Evolutionary conservation across 2,888 invertebrate species (phyloP).

Genomic region (Troides oblongomaculatus): DNA sequence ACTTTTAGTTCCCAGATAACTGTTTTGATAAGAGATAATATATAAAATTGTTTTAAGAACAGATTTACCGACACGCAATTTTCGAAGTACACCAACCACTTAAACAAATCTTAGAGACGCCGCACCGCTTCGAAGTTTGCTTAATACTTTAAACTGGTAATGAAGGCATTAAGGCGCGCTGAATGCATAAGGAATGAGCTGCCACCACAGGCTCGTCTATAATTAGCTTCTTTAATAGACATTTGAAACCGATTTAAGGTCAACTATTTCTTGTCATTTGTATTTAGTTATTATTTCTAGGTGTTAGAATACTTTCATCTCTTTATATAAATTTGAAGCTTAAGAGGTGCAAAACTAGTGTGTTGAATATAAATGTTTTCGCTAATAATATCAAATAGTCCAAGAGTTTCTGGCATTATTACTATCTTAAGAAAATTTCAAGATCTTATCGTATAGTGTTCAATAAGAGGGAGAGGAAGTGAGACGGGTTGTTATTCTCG

Average conservation of each 20-base stretch:
- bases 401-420: neutral
- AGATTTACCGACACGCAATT: constrained; percentile 44
- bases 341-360: too few relatives aligned
- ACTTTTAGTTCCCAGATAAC: too few relatives aligned
- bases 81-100: constrained; percentile 49
- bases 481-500: too few relatives aligned
- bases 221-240: constrained; percentile 59
- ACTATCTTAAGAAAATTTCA: neutral
- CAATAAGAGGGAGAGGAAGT: too few relatives aligned
- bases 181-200: constrained; percentile 74
- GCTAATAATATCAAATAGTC: neutral
- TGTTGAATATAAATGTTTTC: neutral
- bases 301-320: neutral
- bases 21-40: neutral
- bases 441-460: neutral
- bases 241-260: constrained; percentile 29
- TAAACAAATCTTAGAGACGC: constrained; percentile 66
- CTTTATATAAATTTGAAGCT: neutral
- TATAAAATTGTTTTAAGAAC: constrained; percentile 44
- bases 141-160: constrained; percentile 79
- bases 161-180: constrained; percentile 75
- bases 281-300: neutral
- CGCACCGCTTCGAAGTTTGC: constrained; percentile 66
- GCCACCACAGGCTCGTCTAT: constrained; percentile 59
- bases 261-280: neutral